Evolutionary conservation across 2,888 invertebrate species (phyloP), one percentile per base, ranked within the genome.

Genomic region (Argynnis bischoffii): DNA sequence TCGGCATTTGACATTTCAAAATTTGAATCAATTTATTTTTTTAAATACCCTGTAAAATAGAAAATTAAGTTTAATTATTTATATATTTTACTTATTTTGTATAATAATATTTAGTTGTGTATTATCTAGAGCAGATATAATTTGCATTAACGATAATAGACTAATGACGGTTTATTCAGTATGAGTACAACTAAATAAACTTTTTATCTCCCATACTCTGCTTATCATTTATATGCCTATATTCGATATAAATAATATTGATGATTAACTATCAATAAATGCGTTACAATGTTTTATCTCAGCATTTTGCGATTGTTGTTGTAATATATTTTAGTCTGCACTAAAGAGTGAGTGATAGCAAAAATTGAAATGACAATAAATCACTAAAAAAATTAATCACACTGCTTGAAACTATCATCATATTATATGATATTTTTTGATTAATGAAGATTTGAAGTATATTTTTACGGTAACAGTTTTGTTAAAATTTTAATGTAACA

Each of bases 71-170:
- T 51, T 41, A 31, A 50, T 35, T 61, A 35, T 57, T 59, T 26
- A 14, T 21, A 26, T 26, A 60, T 54, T 31, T 54, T 54, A 54
- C 50, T 48, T 57, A 41, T 21, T 63, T n/a, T 59, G 54, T 71
- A 66, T 46, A n/a, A 11, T 56, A 64, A 59, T 41, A 47, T 63
- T 59, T 50, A 67, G 55, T 54, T 66, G 67, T 68, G 65, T 51
- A 64, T 64, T 66, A 72, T 72, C 67, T 63, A 66, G 67, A 72
- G 72, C 72, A 72, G 70, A 70, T 67, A 57, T 63, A 51, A 63
- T 57, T 54, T 66, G 67, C 63, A 56, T 55, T 63, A 67, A 57
- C 50, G 60, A 65, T 59, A 65, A 63, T 66, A 46, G 35, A 63
- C 31, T 65, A 60, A 60, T 67, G 69, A 59, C 67, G 60, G 56